phyloP scores from a whole-genome alignment of 2,888 invertebrate genomes.

The Branchipolynoe longqiensis region DNA sequence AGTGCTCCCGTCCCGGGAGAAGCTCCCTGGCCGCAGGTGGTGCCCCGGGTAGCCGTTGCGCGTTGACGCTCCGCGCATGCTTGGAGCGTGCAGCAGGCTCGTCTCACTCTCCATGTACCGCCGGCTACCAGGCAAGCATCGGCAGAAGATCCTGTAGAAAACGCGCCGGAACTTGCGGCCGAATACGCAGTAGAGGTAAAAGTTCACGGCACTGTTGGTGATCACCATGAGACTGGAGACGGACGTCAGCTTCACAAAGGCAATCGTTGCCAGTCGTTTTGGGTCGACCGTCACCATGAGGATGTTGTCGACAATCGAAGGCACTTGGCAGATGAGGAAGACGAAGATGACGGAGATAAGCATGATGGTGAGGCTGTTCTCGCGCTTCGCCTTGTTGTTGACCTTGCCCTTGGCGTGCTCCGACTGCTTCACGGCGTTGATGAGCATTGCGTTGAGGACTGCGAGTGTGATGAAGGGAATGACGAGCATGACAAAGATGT shows the following conservation, averaged over 20 bases:
- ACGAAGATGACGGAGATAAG: constrained; percentile 96
- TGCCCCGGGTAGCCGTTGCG: constrained; percentile 11
- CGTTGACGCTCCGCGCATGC: background rate
- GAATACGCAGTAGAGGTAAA: constrained; percentile 78
- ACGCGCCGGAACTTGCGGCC: constrained; percentile 77
- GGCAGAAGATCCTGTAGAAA: constrained; percentile 66
- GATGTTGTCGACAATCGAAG: constrained; percentile 79
- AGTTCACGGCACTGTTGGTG: constrained; percentile 78
- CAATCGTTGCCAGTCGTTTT: constrained; percentile 62
- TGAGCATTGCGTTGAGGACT: constrained; percentile 78
- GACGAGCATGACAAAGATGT: constrained; percentile 78
- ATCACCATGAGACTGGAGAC: constrained; percentile 76
- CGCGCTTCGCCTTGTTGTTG: constrained; percentile 84
- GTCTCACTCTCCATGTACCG: constrained; percentile 44
- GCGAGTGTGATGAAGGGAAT: constrained; percentile 77
- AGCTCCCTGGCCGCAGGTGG: background rate
- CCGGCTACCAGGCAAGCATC: constrained; percentile 15
- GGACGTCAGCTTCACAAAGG: constrained; percentile 73
- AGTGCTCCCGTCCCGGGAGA: too few relatives aligned
- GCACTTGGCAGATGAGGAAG: constrained; percentile 89
- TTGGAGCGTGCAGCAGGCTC: constrained; percentile 34
- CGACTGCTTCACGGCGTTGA: constrained; percentile 76
- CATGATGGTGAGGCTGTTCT: constrained; percentile 97
- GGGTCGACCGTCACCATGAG: constrained; percentile 72
- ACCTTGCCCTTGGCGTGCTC: constrained; percentile 71